Base-by-base conservation (phyloP, 1,140 invertebrate species). In the Galleria mellonella region DNA sequence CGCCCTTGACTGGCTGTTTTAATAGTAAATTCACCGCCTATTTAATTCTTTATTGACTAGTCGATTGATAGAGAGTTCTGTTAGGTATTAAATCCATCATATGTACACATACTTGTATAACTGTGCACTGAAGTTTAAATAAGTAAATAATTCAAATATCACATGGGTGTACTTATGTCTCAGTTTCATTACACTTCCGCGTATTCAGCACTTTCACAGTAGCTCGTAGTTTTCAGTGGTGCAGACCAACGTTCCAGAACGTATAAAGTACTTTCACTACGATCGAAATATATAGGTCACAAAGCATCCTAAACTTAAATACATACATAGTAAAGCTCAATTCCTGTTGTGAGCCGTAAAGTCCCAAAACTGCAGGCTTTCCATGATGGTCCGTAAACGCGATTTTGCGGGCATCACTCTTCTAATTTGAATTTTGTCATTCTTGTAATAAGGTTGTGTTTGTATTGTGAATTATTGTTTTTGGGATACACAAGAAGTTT, bases 401-500 rank as follows among this genome's bases (percentile, higher is more conserved):
- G 62, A 55, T 68, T 59, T 50, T 37, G 36, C 27, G 12, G 30
- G 10, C 10, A 12, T 0, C 12, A 9, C 23, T 10, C 32, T 39
- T 10, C 14, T 35, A 68, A 47, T 63, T 56, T 63, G 44, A 36
- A 13, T 54, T 49, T 52, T 75, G 59, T 44, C 12, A 3, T 5
- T 37, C 13, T 10, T 1, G 8, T 0, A 13, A 10, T 60, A 67
- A 32, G 31, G 61, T 49, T 48, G 32, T 15, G 48, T 56, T 71
- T 76, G 11, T 33, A 17, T 38, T 64, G 56, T n/a, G 9, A 29
- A 32, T 39, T 30, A 12, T 15, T 46, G 47, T 51, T 47, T 67
- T 50, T 51, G 54, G 62, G 64, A 65, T 64, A 54, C 47, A 51
- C 54, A 68, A 69, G 60, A 75, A 77, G 73, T 77, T 79, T 82